Percentiles rank a stretch among this genome's conserved stretches.
These are phyloP conservation scores for Mus minutoides DNA, from an alignment of 2,797 vertebrate species.

Conservation along the genomic window DNA sequence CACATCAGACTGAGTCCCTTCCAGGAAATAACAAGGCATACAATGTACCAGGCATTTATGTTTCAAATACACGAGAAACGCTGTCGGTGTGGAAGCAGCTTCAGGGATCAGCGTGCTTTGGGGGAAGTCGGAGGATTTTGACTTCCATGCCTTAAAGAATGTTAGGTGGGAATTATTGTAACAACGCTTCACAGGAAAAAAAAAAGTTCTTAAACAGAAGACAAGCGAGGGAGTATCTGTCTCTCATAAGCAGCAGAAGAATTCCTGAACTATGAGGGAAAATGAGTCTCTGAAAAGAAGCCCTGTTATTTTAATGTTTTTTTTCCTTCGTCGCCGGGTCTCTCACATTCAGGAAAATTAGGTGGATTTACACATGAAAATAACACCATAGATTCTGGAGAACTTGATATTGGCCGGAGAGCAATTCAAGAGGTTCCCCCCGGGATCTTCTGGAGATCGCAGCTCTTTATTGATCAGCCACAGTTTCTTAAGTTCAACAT, in stretches of 20 bases:
- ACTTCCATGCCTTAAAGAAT: slow-evolving; percentile 55
- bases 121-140: slow-evolving; percentile 67
- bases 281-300: slow-evolving; percentile 48
- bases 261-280: slow-evolving; percentile 57
- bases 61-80: slow-evolving; percentile 68
- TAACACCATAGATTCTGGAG: slow-evolving; percentile 96
- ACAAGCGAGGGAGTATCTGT: slow-evolving; percentile 35
- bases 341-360: slow-evolving; percentile 90
- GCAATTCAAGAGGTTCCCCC: slow-evolving; percentile 94
- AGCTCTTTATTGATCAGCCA: slow-evolving; percentile 94
- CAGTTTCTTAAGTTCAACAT: slow-evolving; percentile 99
- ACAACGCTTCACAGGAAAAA: not conserved
- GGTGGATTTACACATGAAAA: slow-evolving; percentile 93
- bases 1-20: slow-evolving; percentile 58
- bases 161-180: slow-evolving; percentile 23
- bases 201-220: slow-evolving; percentile 10
- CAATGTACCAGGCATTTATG: slow-evolving; percentile 75
- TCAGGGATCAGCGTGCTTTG: not conserved
- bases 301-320: slow-evolving; percentile 65
- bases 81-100: slow-evolving; percentile 62
- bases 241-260: slow-evolving; percentile 68
- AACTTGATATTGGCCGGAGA: slow-evolving; percentile 95
- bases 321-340: slow-evolving; percentile 43
- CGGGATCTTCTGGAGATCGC: slow-evolving; percentile 97
- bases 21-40: slow-evolving; percentile 70